Base-by-base conservation (phyloP, 2,113 vertebrate species). In the Saccopteryx leptura region DNA sequence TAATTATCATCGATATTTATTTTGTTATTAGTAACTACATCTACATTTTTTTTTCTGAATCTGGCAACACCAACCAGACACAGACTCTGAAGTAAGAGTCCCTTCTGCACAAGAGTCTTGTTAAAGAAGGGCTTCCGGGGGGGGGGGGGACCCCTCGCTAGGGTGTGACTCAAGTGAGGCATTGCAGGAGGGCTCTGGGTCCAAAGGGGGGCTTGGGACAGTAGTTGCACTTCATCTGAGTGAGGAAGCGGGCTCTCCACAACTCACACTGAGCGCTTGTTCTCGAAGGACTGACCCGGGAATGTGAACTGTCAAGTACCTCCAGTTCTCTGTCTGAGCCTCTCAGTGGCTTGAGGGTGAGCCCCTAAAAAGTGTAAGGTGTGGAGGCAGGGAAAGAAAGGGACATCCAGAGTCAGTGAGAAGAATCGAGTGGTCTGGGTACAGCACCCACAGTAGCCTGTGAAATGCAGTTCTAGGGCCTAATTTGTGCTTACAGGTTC, bases 191-290 rank as follows among this genome's bases (percentile, higher is more conserved):
- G 13, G 2, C 24, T 8, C 18, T 26, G 39, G 17, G 39, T 68
- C 33, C 19, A 3, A 0, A 15, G 31, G 46, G 54, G 18, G 33
- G 18, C 9, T 18, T 15, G 4, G 21, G 3, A 39, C 31, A 9
- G 28, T 11, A 24, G 17, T 50, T 11, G 23, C 8, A 26, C 15
- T 12, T 61, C n/a, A 31, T 26, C 24, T 19, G 69, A 69, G 71
- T 4, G 9, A 88, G 46, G 46, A 14, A 78, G 69, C 24, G 65
- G 19, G 33, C 28, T 33, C 13, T 39, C 54, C 15, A 6, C 58
- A n/a, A 52, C 58, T 39, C 63, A 46, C 31, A 19, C 9, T 0
- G 31, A 31, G 31, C 63, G 2, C 28, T n/a, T 85, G 39, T 80
- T 31, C 61, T 46, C 39, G 24, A 46, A 85, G 3, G n/a, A 3